Evolutionary conservation across 2,888 invertebrate genomes (phyloP).

Genomic region (Carcina quercana): DNA sequence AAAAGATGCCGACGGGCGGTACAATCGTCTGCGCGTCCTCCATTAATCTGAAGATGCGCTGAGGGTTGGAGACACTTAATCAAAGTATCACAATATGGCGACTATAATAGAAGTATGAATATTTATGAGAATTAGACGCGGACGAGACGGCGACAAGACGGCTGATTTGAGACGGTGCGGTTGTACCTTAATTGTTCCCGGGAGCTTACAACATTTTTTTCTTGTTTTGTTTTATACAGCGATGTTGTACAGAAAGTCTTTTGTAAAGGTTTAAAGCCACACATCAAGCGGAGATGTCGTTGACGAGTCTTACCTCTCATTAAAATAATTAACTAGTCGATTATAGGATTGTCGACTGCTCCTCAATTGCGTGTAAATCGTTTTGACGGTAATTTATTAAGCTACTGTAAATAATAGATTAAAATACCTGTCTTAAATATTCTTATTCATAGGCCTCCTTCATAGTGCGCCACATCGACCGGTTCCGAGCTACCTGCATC

Average conservation of each 20-base stretch:
- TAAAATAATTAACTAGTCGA: too few species aligned
- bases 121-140: conserved; percentile 40
- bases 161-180: conserved; percentile 45
- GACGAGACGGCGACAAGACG: conserved; percentile 31
- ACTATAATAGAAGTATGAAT: conserved; percentile 59
- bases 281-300: too few species aligned
- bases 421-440: too few species aligned
- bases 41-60: conserved; percentile 44
- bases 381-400: too few species aligned
- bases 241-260: background rate
- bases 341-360: too few species aligned
- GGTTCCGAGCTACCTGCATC: too few species aligned
- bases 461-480: too few species aligned
- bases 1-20: conserved; percentile 22
- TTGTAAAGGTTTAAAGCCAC: background rate
- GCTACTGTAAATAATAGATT: too few species aligned
- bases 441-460: too few species aligned
- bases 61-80: conserved; percentile 59
- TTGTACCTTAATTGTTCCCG: conserved; percentile 39
- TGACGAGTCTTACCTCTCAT: too few species aligned
- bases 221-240: conserved; percentile 12
- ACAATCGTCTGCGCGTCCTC: conserved; percentile 28
- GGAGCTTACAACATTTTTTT: conserved; percentile 25
- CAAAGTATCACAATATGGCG: conserved; percentile 67
- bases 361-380: too few species aligned